These are phyloP conservation scores for Mythimna albipuncta DNA, from an alignment of 2,888 invertebrate species.

Conservation along the genomic window DNA sequence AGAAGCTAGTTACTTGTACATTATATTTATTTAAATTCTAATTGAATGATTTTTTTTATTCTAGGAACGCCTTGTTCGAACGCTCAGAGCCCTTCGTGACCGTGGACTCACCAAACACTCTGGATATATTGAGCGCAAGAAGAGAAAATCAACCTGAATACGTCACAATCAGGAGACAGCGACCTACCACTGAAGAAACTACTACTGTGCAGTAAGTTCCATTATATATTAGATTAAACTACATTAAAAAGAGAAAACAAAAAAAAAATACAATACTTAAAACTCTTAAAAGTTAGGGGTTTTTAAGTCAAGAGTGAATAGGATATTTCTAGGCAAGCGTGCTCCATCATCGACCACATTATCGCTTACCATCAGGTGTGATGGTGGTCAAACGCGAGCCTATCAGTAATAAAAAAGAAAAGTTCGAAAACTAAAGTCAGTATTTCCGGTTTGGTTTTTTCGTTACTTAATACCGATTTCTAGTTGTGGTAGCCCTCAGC, in stretches of 20 bases:
- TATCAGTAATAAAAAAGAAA: too few species aligned
- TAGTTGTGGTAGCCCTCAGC: too few species aligned
- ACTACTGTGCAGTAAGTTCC: slow-evolving; percentile 87
- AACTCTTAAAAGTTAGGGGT: too few species aligned
- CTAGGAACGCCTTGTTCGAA: slow-evolving; percentile 86
- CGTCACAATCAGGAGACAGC: slow-evolving; percentile 92
- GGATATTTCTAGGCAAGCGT: too few species aligned
- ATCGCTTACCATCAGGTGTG: too few species aligned
- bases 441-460: too few species aligned
- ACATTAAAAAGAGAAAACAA: not conserved
- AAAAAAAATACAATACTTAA: too few species aligned
- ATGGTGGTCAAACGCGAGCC: too few species aligned
- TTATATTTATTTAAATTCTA: not conserved
- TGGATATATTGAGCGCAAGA: slow-evolving; percentile 77
- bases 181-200: slow-evolving; percentile 87
- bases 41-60: slow-evolving; percentile 46
- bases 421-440: too few species aligned
- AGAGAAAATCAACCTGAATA: slow-evolving; percentile 91
- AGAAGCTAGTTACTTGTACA: not conserved
- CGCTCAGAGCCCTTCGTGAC: slow-evolving; percentile 79
- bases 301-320: too few species aligned
- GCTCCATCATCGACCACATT: too few species aligned
- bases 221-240: not conserved
- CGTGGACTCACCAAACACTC: slow-evolving; percentile 74
- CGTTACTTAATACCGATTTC: too few species aligned